These are phyloP conservation scores for Dorcus hopei DNA, from an alignment of 2,888 invertebrate species.

Conservation along the genomic window DNA sequence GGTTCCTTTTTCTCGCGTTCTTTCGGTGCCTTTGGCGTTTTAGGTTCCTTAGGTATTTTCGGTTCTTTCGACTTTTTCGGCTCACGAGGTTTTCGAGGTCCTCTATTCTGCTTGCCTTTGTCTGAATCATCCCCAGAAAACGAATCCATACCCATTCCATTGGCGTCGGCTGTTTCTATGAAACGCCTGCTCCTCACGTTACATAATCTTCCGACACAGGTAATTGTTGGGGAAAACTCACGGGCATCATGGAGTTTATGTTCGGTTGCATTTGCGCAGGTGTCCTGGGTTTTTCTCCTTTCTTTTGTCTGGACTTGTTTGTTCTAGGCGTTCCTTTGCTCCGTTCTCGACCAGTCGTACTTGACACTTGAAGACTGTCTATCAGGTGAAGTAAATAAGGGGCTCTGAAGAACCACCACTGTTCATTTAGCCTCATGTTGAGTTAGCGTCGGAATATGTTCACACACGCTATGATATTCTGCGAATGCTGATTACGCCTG, in stretches of 20 bases:
- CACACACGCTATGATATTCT: too few species aligned
- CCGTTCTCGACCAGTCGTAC: constrained; percentile 78
- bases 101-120: constrained; percentile 66
- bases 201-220: constrained; percentile 83
- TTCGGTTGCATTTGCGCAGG: constrained; percentile 37
- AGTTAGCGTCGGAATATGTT: constrained; percentile 69
- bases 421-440: constrained; percentile 79
- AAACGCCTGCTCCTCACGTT: constrained; percentile 72
- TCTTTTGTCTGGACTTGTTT: constrained; percentile 75
- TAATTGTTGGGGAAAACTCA: constrained; percentile 52
- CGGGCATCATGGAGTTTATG: constrained; percentile 33
- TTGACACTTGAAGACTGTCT: constrained; percentile 80
- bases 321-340: constrained; percentile 73
- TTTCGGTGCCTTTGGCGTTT: constrained; percentile 55
- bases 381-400: constrained; percentile 73
- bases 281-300: constrained; percentile 61
- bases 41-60: constrained; percentile 63
- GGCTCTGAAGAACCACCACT: constrained; percentile 80
- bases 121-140: constrained; percentile 58
- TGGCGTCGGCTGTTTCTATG: constrained; percentile 54
- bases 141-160: constrained; percentile 53
- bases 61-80: constrained; percentile 58
- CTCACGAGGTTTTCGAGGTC: constrained; percentile 68
- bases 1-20: constrained; percentile 58
- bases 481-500: too few species aligned